These are phyloP conservation scores for Oscheius onirici DNA, from an alignment of 2,888 invertebrate species.

Conservation along the genomic window DNA sequence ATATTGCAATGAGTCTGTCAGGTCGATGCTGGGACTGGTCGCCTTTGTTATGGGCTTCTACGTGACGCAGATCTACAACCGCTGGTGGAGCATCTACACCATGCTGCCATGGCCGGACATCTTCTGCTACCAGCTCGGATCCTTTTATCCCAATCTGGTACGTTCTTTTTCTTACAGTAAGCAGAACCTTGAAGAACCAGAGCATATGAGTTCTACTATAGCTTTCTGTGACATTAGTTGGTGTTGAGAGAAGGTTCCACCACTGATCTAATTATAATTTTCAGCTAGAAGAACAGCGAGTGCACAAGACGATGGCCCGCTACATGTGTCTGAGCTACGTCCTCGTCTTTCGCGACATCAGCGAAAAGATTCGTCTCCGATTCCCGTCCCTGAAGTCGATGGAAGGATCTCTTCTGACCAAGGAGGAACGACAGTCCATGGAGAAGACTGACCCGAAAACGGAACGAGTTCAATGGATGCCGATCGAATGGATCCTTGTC, in stretches of 20 bases:
- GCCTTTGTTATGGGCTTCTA: no score
- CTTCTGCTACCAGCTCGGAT: conserved; percentile 43
- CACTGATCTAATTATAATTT: no score
- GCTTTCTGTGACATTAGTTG: no score
- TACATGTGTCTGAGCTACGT: conserved; percentile 72
- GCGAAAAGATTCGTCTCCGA: conserved; percentile 72
- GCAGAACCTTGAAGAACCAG: not conserved
- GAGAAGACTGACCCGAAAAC: not conserved
- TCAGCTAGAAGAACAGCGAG: conserved; percentile 64
- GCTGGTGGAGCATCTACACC: conserved; percentile 71
- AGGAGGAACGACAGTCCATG: not conserved
- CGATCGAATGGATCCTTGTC: conserved; percentile 49
- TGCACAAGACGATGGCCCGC: conserved; percentile 71
- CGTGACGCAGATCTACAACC: no score
- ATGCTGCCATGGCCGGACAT: conserved; percentile 71
- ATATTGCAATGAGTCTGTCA: no score
- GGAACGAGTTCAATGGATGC: conserved; percentile 47
- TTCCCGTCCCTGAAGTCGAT: conserved; percentile 73
- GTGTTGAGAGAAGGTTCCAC: no score
- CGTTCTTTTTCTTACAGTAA: not conserved
- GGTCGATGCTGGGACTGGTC: no score
- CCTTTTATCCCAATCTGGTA: conserved; percentile 17
- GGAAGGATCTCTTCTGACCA: conserved; percentile 56
- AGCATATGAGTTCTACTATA: no score
- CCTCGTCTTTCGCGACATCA: conserved; percentile 72